Conservation (phyloP, 2,113 vertebrate species). For the Capreolus pygargus region DNA sequence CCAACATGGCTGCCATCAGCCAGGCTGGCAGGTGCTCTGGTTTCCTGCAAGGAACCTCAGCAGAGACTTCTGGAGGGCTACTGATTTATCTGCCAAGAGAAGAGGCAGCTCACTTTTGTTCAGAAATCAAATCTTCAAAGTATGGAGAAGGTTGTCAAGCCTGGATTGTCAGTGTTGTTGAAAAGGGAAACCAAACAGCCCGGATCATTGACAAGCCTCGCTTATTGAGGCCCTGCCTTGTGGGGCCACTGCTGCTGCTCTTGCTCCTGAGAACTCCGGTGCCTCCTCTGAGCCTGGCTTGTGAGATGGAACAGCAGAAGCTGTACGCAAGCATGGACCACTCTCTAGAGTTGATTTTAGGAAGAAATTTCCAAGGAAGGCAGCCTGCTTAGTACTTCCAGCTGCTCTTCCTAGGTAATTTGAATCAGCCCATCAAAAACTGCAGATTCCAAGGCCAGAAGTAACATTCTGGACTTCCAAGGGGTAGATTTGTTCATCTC, state of each 20-base stretch:
- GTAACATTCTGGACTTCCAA: neutral
- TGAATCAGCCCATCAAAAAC: neutral
- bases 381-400: neutral
- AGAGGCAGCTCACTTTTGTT: slow-evolving; percentile 92
- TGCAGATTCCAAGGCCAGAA: slow-evolving; percentile 36
- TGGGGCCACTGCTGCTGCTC: slow-evolving; percentile 78
- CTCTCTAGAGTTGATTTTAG: neutral
- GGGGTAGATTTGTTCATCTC: neutral
- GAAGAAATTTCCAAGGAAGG: slow-evolving; percentile 33
- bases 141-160: slow-evolving; percentile 87
- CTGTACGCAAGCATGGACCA: neutral
- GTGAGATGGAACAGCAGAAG: slow-evolving; percentile 70
- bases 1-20: slow-evolving; percentile 92
- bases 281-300: slow-evolving; percentile 72
- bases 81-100: slow-evolving; percentile 92
- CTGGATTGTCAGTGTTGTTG: slow-evolving; percentile 93
- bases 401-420: neutral
- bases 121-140: slow-evolving; percentile 91
- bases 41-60: slow-evolving; percentile 88
- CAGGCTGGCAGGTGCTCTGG: slow-evolving; percentile 90
- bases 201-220: slow-evolving; percentile 93
- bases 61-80: slow-evolving; percentile 91
- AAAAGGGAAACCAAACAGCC: slow-evolving; percentile 90
- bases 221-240: slow-evolving; percentile 90
- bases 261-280: slow-evolving; percentile 80